Evolutionary conservation across 2,888 invertebrate species (phyloP).

Genomic region (Capitulum mitella): DNA sequence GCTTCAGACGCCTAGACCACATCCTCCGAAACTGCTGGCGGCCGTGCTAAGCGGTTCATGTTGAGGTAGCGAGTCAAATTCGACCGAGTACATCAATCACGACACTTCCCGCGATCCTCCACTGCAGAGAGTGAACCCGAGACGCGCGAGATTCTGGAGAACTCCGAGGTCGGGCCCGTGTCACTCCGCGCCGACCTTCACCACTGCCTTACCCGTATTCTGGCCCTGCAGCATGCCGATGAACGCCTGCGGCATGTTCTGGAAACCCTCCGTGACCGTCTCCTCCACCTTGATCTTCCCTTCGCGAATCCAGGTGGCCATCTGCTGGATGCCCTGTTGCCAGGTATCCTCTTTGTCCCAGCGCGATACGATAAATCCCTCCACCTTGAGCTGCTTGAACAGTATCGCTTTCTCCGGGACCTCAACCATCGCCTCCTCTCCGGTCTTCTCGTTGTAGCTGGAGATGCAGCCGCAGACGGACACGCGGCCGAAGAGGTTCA

Average conservation of each 20-base stretch:
- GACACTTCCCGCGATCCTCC: too few species aligned
- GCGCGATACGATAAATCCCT: constrained; percentile 53
- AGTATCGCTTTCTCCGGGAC: neutral
- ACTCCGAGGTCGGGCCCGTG: too few species aligned
- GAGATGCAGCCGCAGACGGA: constrained; percentile 60
- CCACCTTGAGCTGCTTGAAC: constrained; percentile 53
- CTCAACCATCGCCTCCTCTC: constrained; percentile 31
- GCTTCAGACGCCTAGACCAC: too few species aligned
- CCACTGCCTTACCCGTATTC: constrained; percentile 63
- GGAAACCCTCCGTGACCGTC: constrained; percentile 62
- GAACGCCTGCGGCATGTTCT: constrained; percentile 63
- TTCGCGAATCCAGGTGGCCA: constrained; percentile 56
- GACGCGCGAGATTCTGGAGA: too few species aligned
- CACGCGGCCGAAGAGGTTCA: constrained; percentile 56
- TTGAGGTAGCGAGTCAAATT: too few species aligned
- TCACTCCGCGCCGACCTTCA: constrained; percentile 46
- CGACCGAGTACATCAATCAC: too few species aligned
- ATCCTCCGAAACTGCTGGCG: too few species aligned
- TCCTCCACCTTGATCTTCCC: constrained; percentile 61
- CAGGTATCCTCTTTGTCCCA: constrained; percentile 52
- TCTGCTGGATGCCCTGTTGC: constrained; percentile 57
- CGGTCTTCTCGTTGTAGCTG: constrained; percentile 51
- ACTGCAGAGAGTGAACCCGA: too few species aligned
- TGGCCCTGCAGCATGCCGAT: constrained; percentile 56
- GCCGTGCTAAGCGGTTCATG: too few species aligned